These are phyloP conservation scores for Falco novaeseelandiae DNA, from an alignment of 2,797 vertebrate species.

Conservation along the genomic window DNA sequence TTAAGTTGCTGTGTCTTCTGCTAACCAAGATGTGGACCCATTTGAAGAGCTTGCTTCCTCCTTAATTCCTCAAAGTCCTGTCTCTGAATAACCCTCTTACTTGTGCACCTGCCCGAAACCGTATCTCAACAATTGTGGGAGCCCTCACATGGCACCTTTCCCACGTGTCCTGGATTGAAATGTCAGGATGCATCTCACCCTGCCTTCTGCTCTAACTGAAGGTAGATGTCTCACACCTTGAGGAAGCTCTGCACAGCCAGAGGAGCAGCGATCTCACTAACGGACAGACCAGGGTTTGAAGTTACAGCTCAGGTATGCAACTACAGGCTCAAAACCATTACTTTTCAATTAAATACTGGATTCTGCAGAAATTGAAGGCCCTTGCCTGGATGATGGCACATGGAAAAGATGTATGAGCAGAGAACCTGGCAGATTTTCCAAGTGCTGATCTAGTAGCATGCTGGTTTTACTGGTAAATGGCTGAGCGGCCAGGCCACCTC, in stretches of 20 bases:
- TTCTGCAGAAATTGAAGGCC: neutral
- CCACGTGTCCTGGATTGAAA: rapidly evolving
- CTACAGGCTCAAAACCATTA: neutral
- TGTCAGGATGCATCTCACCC: rapidly evolving
- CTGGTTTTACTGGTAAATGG: neutral
- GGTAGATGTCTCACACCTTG: neutral
- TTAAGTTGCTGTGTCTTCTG: neutral
- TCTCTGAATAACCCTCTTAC: neutral
- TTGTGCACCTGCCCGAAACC: neutral
- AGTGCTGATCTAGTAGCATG: neutral
- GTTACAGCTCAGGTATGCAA: neutral
- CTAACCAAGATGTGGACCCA: neutral
- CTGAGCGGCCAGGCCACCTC: neutral
- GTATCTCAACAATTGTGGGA: neutral
- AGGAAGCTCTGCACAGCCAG: neutral
- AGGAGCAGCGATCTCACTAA: neutral
- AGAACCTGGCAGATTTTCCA: neutral
- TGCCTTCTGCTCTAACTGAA: neutral
- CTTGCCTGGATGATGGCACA: neutral
- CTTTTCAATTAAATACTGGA: neutral
- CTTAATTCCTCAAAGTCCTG: neutral
- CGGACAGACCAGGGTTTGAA: neutral
- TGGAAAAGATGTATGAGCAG: neutral
- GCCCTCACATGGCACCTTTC: neutral
- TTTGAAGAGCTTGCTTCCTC: neutral